Percentiles rank a stretch among this genome's conserved stretches.
These are phyloP conservation scores for Erithacus rubecula DNA, from an alignment of 2,797 vertebrate genomes.

Conservation along the genomic window DNA sequence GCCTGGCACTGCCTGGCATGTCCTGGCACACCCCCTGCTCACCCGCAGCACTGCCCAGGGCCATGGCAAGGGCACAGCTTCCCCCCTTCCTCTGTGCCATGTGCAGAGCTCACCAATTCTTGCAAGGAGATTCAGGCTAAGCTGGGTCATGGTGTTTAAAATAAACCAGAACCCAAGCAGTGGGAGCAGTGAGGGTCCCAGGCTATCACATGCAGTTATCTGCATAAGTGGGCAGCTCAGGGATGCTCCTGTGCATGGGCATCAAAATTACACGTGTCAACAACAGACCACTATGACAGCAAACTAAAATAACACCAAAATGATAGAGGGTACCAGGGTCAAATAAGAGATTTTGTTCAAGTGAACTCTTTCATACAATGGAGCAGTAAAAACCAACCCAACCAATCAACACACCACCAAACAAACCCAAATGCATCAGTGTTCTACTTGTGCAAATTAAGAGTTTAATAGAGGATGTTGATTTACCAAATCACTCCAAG, in stretches of 20 bases:
- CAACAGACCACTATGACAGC: neutral
- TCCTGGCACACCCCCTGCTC: neutral
- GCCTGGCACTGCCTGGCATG: too few species aligned
- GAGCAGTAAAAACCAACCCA: neutral
- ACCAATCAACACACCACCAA: neutral
- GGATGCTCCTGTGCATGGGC: fast-evolving
- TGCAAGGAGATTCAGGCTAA: neutral
- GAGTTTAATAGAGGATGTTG: constrained; percentile 35
- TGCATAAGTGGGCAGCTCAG: neutral
- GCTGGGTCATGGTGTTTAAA: neutral
- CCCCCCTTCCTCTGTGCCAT: fast-evolving
- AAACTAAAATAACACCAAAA: neutral
- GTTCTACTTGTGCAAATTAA: constrained; percentile 9
- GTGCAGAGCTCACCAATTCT: fast-evolving
- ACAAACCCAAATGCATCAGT: neutral
- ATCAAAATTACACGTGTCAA: neutral
- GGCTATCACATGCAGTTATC: neutral
- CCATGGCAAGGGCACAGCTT: fast-evolving
- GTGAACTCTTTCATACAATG: neutral
- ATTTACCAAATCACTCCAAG: neutral
- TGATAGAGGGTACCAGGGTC: neutral
- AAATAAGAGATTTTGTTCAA: neutral
- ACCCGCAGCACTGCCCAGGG: fast-evolving
- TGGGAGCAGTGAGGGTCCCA: neutral
- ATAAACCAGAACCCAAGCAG: neutral